These are phyloP conservation scores for Pipistrellus pygmaeus DNA, from an alignment of 2,797 vertebrate species.

Conservation along the genomic window DNA sequence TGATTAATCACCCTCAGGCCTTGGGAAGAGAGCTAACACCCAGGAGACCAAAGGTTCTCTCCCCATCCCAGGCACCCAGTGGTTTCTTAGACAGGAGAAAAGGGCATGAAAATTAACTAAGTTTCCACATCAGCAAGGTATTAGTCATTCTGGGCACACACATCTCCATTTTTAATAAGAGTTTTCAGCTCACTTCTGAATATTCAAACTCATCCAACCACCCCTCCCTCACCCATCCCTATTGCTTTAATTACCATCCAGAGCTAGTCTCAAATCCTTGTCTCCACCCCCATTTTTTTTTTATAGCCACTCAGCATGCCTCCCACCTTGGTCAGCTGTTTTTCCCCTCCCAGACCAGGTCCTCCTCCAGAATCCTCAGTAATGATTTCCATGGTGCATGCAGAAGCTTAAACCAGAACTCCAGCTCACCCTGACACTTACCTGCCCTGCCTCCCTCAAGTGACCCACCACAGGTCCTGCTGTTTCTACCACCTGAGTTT, in stretches of 20 bases:
- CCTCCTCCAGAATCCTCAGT: background rate
- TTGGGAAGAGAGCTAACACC: conserved; percentile 17
- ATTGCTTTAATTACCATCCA: background rate
- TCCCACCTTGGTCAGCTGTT: background rate
- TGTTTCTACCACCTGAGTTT: background rate
- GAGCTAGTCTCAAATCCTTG: background rate
- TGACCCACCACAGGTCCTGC: too few relatives aligned
- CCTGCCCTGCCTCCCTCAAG: background rate
- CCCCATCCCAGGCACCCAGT: background rate
- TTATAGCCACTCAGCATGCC: background rate
- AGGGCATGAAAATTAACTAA: background rate
- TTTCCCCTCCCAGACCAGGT: background rate
- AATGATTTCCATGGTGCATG: background rate
- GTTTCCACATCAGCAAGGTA: background rate
- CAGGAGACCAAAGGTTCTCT: background rate
- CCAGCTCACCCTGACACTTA: background rate
- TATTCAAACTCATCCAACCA: background rate
- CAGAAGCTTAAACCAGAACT: background rate
- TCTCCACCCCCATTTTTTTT: background rate
- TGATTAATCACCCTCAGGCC: background rate
- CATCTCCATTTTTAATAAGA: background rate
- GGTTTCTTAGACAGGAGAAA: conserved; percentile 25
- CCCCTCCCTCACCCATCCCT: background rate
- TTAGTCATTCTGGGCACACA: background rate
- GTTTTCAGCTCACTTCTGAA: background rate